Percentiles rank a stretch among this genome's conserved stretches.
Conservation (phyloP, 1,140 invertebrate genomes). For the Cheumatopsyche charites region DNA sequence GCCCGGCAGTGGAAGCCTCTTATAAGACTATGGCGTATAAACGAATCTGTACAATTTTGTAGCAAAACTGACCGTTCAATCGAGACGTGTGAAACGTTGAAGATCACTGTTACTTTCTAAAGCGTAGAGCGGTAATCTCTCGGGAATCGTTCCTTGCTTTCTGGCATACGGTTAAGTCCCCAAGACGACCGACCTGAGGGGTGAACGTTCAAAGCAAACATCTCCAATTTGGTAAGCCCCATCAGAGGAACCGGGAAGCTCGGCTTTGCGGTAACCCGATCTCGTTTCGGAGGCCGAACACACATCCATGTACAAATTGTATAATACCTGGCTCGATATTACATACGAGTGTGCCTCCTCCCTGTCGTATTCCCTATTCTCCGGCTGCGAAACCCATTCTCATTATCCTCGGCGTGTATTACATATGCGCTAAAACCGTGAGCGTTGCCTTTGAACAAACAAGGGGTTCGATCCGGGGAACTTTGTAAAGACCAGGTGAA, state of each 20-base stretch:
- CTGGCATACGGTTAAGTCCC: constrained; percentile 1
- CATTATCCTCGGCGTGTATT: constrained; percentile 33
- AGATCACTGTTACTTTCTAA: too few relatives aligned
- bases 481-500: not conserved
- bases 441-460: constrained; percentile 21
- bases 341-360: not conserved
- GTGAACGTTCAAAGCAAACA: constrained; percentile 27
- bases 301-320: not conserved
- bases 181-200: not conserved
- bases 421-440: constrained; percentile 24
- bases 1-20: too few relatives aligned
- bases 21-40: too few relatives aligned
- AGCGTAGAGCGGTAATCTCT: not conserved
- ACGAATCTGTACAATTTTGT: too few relatives aligned
- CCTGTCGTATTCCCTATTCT: not conserved
- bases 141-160: not conserved
- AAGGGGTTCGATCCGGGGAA: constrained; percentile 16
- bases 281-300: constrained; percentile 12
- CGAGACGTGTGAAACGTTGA: too few relatives aligned
- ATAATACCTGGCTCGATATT: not conserved
- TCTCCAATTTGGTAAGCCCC: constrained; percentile 27
- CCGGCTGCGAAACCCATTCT: constrained; percentile 28
- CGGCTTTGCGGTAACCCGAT: constrained; percentile 29
- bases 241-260: constrained; percentile 8
- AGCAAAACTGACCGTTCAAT: too few relatives aligned